Percentiles rank a stretch among this genome's conserved stretches.
These are phyloP conservation scores for Enhydra lutris DNA, from an alignment of 2,113 vertebrate genomes.

Conservation along the genomic window DNA sequence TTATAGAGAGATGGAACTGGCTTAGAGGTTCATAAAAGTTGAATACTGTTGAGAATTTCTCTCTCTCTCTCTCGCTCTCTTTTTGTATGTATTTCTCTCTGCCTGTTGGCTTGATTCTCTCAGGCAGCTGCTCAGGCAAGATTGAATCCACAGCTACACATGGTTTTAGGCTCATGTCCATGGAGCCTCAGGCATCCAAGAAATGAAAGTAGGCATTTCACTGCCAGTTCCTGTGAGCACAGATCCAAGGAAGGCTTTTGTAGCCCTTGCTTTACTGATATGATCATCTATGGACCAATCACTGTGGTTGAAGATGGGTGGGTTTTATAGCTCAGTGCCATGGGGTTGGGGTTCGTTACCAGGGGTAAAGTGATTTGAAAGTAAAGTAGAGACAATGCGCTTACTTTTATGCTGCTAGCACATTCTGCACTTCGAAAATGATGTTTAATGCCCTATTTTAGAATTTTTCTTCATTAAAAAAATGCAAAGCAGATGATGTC, in stretches of 20 bases:
- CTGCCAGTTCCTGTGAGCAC: not conserved
- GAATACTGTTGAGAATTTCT: not conserved
- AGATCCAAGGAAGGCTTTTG: not conserved
- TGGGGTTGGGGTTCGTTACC: not conserved
- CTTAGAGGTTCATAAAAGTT: not conserved
- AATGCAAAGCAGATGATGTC: not conserved
- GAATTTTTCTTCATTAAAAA: not conserved
- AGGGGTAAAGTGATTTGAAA: not conserved
- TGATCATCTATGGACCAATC: not conserved
- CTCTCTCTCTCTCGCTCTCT: not conserved
- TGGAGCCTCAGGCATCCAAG: not conserved
- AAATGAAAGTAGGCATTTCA: not conserved
- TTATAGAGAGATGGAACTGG: not conserved
- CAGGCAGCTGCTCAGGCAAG: constrained; percentile 18
- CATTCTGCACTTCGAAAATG: not conserved
- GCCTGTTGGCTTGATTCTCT: constrained; percentile 5
- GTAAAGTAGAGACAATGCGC: not conserved
- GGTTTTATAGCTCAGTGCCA: not conserved
- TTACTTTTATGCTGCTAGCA: not conserved
- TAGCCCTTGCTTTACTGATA: not conserved
- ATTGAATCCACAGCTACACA: not conserved
- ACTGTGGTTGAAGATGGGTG: not conserved
- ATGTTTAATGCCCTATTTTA: not conserved
- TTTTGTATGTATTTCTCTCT: not conserved
- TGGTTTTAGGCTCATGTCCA: not conserved